Percentiles rank a stretch among this genome's conserved stretches.
Evolutionary conservation across 2,113 vertebrate species (phyloP).

Genomic region (Dermatemys mawii): DNA sequence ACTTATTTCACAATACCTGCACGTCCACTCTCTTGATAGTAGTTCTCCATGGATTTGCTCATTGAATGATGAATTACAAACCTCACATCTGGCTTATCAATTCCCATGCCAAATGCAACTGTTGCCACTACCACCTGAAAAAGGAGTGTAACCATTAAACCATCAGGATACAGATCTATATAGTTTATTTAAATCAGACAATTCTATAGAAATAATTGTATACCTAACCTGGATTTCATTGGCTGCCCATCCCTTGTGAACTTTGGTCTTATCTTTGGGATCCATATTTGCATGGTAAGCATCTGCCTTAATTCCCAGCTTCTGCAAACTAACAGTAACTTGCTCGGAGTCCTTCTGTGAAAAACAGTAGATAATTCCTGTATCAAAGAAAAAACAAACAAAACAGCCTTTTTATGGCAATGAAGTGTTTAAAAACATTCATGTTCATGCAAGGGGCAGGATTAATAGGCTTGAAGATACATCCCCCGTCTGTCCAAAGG

Average conservation of each 20-base stretch:
- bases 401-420: not conserved
- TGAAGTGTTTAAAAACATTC: not conserved
- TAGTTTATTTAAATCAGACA: not conserved
- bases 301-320: conserved; percentile 84
- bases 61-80: conserved; percentile 98
- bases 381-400: not conserved
- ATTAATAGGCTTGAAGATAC: not conserved
- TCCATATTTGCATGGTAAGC: conserved; percentile 94
- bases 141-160: not conserved
- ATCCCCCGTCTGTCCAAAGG: not conserved
- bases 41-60: conserved; percentile 99
- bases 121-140: conserved; percentile 95
- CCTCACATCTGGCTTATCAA: conserved; percentile 94
- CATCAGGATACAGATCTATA: not conserved
- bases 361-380: conserved; percentile 97
- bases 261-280: conserved; percentile 84
- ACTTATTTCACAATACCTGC: conserved; percentile 83
- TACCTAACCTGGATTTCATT: conserved; percentile 89
- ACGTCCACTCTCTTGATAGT: conserved; percentile 98
- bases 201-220: not conserved
- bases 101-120: conserved; percentile 98
- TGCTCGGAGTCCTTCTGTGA: conserved; percentile 96
- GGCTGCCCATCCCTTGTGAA: conserved; percentile 90
- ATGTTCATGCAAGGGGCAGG: not conserved
- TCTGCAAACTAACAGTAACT: conserved; percentile 87